Percentiles rank a stretch among this genome's conserved stretches.
These are phyloP conservation scores for Tanytarsus gracilentus DNA, from an alignment of 2,888 invertebrate genomes.

Conservation along the genomic window DNA sequence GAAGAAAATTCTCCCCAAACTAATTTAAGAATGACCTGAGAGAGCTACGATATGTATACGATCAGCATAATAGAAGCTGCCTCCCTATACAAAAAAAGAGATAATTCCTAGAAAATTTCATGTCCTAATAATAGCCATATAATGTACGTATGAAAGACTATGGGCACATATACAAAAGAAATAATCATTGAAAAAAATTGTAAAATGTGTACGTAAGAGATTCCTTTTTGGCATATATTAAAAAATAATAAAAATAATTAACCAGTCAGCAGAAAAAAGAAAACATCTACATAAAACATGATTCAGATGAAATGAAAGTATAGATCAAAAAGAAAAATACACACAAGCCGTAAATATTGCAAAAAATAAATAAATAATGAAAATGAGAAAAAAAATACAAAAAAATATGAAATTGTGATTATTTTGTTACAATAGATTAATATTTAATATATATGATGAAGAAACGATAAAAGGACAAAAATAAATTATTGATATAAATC, in stretches of 20 bases:
- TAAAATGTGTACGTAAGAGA: neutral
- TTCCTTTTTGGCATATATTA: neutral
- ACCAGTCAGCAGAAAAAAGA: neutral
- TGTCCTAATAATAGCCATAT: too few relatives aligned
- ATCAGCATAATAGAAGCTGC: too few relatives aligned
- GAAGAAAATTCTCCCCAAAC: too few relatives aligned
- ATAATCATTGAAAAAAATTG: neutral
- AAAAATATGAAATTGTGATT: constrained; percentile 34
- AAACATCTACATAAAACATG: neutral
- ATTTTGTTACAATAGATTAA: constrained; percentile 33
- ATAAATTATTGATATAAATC: constrained; percentile 35
- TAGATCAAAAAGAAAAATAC: constrained; percentile 27
- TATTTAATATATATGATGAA: constrained; percentile 35
- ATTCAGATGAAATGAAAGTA: constrained; percentile 18
- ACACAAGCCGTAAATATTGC: constrained; percentile 23
- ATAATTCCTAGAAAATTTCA: too few relatives aligned
- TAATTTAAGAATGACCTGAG: too few relatives aligned
- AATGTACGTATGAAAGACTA: too few relatives aligned
- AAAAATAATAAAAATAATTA: neutral
- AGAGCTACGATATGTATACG: too few relatives aligned
- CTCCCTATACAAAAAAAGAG: too few relatives aligned
- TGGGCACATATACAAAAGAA: too few relatives aligned
- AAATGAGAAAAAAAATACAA: constrained; percentile 25
- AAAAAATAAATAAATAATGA: constrained; percentile 24
- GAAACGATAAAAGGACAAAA: constrained; percentile 33